Evolutionary conservation across 1,140 invertebrate species (phyloP), one percentile per base, ranked within the genome.

Genomic region (Panagrolaimus sp.): DNA sequence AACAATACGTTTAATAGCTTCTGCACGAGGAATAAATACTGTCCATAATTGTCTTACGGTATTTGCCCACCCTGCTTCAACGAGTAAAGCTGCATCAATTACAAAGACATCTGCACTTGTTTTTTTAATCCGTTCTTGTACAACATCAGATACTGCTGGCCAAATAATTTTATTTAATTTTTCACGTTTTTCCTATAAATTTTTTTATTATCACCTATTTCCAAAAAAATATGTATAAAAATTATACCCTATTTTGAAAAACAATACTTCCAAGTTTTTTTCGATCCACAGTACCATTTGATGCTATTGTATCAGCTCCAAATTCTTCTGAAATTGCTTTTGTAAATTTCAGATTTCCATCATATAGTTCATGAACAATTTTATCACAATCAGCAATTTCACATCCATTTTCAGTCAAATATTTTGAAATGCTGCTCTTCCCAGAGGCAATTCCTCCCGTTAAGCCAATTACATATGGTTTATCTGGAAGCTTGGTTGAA

Each of bases 361-460:
- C 86, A 82, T 98, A 98, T 1, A 93, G 86, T 70, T 90, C 84
- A 83, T 98, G 95, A 0, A 90, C 95, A 61, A 98, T 84, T 84
- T 88, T 87, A 86, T 98, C 96, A 86, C 93, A 96, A 84, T 96
- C 90, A 1, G 98, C 88, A 31, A 76, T 84, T 16, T 87, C 87
- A 38, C 91, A 91, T 5, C 92, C 92, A 67, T 92, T 85, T 27
- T 69, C 67, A 47, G 86, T 82, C 45, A 92, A 84, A 71, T 87
- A 87, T 69, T 89, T 86, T 13, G 89, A 88, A 74, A 98, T 89
- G 68, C 88, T 89, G 62, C 91, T 91, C 84, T 98, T 98, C 0
- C 95, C 96, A 84, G 92, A 93, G 0, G 91, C 92, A 74, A 96
- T 96, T 48, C 93, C 92, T 46, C 96, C 95, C 8, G 93, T 95